A percentile compares a stretch with the other conserved stretches of the same genome.
These are phyloP conservation scores for Sula dactylatra DNA, from an alignment of 2,113 vertebrate species.

Conservation along the genomic window DNA sequence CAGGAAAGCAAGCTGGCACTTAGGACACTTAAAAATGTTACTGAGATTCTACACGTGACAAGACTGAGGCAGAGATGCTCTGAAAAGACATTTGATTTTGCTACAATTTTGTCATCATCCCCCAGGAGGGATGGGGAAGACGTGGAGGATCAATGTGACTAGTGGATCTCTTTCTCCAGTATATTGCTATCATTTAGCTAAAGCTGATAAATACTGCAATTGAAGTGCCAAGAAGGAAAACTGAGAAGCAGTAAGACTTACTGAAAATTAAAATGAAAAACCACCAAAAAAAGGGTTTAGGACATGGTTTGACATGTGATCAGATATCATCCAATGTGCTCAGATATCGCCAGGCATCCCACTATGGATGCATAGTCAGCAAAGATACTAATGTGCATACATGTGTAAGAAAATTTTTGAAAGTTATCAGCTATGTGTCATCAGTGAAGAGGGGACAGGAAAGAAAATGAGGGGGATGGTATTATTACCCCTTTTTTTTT, in stretches of 20 bases:
- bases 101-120: not conserved
- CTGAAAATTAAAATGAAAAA: not conserved
- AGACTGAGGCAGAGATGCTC: not conserved
- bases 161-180: not conserved
- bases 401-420: not conserved
- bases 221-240: not conserved
- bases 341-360: not conserved
- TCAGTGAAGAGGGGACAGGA: not conserved
- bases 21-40: not conserved
- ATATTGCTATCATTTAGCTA: conserved; percentile 10
- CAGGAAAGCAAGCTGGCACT: not conserved
- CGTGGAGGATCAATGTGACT: not conserved
- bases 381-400: not conserved
- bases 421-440: not conserved
- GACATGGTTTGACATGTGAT: not conserved
- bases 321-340: not conserved
- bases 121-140: not conserved
- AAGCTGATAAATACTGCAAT: not conserved
- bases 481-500: not conserved
- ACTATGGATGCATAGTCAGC: not conserved
- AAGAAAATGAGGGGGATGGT: not conserved
- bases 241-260: not conserved
- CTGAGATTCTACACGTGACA: not conserved
- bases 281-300: not conserved
- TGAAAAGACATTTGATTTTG: not conserved